phyloP scores from a whole-genome alignment of 2,888 invertebrate genomes.

The Lasioglossum figueresi region DNA sequence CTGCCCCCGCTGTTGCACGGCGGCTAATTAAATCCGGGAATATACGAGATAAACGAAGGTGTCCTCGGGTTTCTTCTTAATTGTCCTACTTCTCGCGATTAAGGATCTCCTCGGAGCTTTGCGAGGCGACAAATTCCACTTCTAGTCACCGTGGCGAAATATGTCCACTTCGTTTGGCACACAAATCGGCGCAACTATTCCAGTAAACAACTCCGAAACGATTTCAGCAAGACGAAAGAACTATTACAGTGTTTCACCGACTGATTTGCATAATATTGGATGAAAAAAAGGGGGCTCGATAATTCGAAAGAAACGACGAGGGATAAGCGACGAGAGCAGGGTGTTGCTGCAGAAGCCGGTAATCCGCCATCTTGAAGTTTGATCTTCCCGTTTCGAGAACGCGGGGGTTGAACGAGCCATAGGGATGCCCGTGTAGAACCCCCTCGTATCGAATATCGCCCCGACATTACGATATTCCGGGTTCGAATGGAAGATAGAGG shows the following conservation, averaged over 20 bases:
- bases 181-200: neutral
- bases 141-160: neutral
- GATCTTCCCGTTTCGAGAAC: neutral
- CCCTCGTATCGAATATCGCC: slow-evolving; percentile 21
- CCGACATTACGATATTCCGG: slow-evolving; percentile 16
- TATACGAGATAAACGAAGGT: slow-evolving; percentile 39
- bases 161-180: neutral
- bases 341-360: slow-evolving; percentile 6
- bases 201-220: neutral
- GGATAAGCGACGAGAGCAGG: neutral
- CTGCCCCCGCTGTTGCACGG: slow-evolving; percentile 12
- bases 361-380: slow-evolving; percentile 12
- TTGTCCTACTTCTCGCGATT: slow-evolving; percentile 49
- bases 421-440: neutral
- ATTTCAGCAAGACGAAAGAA: too few species aligned
- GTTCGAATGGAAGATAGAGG: slow-evolving; percentile 7
- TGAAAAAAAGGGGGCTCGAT: neutral
- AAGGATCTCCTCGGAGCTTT: too few species aligned
- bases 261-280: neutral
- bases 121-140: neutral
- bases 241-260: too few species aligned
- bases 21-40: slow-evolving; percentile 51
- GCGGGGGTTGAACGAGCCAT: slow-evolving; percentile 4
- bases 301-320: neutral
- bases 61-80: slow-evolving; percentile 40